phyloP scores from a whole-genome alignment of 1,140 invertebrate genomes.

The Drosophila kanapiae region DNA sequence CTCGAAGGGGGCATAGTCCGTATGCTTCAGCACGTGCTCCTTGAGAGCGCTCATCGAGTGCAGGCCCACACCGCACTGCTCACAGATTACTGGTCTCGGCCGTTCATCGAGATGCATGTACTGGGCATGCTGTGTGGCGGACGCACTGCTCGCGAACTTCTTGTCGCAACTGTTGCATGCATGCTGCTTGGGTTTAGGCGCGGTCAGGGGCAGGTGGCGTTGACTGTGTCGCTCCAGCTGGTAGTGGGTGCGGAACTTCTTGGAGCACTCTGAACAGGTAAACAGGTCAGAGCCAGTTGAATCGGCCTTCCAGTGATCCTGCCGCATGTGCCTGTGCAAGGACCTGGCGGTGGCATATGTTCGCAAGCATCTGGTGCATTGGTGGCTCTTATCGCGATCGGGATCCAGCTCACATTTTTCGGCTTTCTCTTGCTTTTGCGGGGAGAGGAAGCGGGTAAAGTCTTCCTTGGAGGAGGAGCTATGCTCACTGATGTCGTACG shows the following conservation, averaged over 20 bases:
- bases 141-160: constrained; percentile 69
- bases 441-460: not conserved
- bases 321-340: constrained; percentile 55
- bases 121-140: constrained; percentile 81
- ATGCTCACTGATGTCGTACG: constrained; percentile 28
- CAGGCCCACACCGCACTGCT: constrained; percentile 85
- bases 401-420: not conserved
- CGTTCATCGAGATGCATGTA: constrained; percentile 85
- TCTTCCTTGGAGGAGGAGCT: not conserved
- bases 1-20: constrained; percentile 85
- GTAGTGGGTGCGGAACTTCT: constrained; percentile 50
- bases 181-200: constrained; percentile 56
- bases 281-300: constrained; percentile 2
- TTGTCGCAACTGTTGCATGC: constrained; percentile 71
- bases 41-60: constrained; percentile 85
- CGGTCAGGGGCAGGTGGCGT: constrained; percentile 51
- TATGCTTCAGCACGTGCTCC: constrained; percentile 86
- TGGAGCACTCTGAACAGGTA: constrained; percentile 53
- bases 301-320: constrained; percentile 51
- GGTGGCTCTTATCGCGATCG: constrained; percentile 20
- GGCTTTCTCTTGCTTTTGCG: not conserved
- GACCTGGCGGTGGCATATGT: constrained; percentile 38
- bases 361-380: constrained; percentile 55
- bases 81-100: constrained; percentile 85
- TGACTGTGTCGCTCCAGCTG: constrained; percentile 58